Evolutionary conservation across 2,797 vertebrate genomes (phyloP), one percentile per base, ranked within the genome.

Genomic region (Limosa lapponica): DNA sequence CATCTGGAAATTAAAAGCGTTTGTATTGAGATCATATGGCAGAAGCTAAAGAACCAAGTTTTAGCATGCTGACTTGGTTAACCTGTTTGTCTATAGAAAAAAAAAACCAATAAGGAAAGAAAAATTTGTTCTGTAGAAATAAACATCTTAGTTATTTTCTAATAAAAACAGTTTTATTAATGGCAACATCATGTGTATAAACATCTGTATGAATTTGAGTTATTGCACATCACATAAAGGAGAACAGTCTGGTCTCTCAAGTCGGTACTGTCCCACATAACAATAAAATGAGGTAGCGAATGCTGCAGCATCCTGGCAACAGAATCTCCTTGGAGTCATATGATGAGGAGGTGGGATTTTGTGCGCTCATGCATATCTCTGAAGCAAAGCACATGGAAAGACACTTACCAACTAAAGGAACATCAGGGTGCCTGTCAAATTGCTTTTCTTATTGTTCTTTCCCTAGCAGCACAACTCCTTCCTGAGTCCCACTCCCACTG

Each of bases 1-100:
- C 20, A 57, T 66, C 61, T 95, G 48, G 44, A 95, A 95, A 95
- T 91, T 77, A 64, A 82, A 87, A 87, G 48, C 13, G 4, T 82
- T 91, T 87, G 23, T 74, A 59, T 77, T 92, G 67, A 74, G 32
- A 57, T 87, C 11, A 13, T 64, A 66, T 27, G 13, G 30, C 67
- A 85, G 71, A 92, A 84, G 69, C 16, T 32, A 79, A 19, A 11
- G 37, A 85, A 66, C 24, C 8, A n/a, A 39, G 69, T 84, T 90
- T 87, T 93, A 80, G 49, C 28, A 32, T 51, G 16, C 11, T 10
- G 52, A 23, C 8, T 46, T 64, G 11, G 37, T 74, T 88, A 64
- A 70, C 10, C 4, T 64, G 8, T 66, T 80, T 87, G 39, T 84
- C 48, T 61, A 12, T 17, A 43, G 41, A 64, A 75, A 85, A 84